A percentile compares a stretch with the other conserved stretches of the same genome.
These are phyloP conservation scores for Orthonevra nobilis DNA, from an alignment of 2,888 invertebrate genomes.

Conservation along the genomic window DNA sequence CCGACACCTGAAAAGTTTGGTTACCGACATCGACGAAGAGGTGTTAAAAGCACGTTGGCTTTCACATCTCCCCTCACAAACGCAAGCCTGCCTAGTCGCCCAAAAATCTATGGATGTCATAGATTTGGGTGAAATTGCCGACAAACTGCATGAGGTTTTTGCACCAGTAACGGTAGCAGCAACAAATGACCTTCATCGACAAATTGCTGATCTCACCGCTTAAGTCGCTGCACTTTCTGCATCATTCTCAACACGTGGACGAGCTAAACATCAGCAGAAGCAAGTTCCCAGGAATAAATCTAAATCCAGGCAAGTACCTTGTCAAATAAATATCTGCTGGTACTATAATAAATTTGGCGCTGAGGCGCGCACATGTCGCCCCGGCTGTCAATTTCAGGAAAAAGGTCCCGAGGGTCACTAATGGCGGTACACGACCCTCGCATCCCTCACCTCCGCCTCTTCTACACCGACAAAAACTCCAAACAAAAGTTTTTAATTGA, in stretches of 20 bases:
- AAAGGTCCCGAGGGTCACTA: constrained; percentile 8
- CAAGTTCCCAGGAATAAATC: not conserved
- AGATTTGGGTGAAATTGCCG: no score
- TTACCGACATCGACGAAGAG: constrained; percentile 1
- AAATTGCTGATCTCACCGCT: constrained; percentile 5
- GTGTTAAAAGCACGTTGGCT: no score
- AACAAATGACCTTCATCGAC: not conserved
- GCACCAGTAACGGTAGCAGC: no score
- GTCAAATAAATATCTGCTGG: constrained; percentile 2
- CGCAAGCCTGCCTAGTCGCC: no score
- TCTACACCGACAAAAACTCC: not conserved
- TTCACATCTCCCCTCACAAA: no score
- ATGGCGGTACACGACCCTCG: constrained; percentile 14
- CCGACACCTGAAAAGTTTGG: constrained; percentile 30
- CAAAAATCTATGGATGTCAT: not conserved
- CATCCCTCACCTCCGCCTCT: constrained; percentile 3
- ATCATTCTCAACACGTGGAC: not conserved
- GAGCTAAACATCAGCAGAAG: not conserved
- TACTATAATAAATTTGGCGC: constrained; percentile 13
- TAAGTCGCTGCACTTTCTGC: constrained; percentile 5
- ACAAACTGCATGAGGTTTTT: no score
- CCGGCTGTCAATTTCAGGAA: constrained; percentile 17
- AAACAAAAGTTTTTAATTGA: constrained; percentile 25
- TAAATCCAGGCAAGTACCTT: constrained; percentile 8
- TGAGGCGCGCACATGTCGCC: constrained; percentile 3